Evolutionary conservation across 2,113 vertebrate genomes (phyloP).

Genomic region (Hemicordylus capensis): DNA sequence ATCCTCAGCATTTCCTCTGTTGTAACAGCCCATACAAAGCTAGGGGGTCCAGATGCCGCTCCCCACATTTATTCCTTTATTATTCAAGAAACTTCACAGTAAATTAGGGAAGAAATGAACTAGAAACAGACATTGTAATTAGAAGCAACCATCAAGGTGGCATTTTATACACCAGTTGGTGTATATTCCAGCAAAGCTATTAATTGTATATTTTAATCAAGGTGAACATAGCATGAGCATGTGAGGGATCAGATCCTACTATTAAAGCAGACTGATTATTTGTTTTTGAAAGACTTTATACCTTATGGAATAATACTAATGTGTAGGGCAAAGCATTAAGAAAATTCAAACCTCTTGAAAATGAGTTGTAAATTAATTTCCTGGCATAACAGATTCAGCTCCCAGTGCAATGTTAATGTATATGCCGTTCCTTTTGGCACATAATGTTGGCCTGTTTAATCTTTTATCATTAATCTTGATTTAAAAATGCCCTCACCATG

Average conservation of each 20-base stretch:
- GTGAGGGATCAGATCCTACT: conserved; percentile 24
- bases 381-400: conserved; percentile 43
- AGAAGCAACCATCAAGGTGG: conserved; percentile 66
- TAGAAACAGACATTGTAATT: conserved; percentile 68
- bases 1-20: conserved; percentile 41
- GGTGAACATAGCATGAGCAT: conserved; percentile 58
- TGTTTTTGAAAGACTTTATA: conserved; percentile 55
- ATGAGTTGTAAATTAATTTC: conserved; percentile 63
- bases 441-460: conserved; percentile 50
- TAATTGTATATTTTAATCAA: conserved; percentile 67
- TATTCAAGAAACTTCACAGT: conserved; percentile 59
- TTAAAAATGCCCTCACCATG: conserved; percentile 44
- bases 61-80: conserved; percentile 20
- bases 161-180: conserved; percentile 65
- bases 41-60: conserved; percentile 51
- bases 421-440: conserved; percentile 55
- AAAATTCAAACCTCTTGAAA: conserved; percentile 32
- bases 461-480: conserved; percentile 55
- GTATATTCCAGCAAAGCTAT: conserved; percentile 30
- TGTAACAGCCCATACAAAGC: conserved; percentile 43
- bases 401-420: conserved; percentile 55
- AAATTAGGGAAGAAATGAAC: conserved; percentile 59
- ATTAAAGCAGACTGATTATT: conserved; percentile 55
- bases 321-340: conserved; percentile 43
- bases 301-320: conserved; percentile 36